Evolutionary conservation across 2,797 vertebrate species (phyloP).

Genomic region (Cottoperca gobio): DNA sequence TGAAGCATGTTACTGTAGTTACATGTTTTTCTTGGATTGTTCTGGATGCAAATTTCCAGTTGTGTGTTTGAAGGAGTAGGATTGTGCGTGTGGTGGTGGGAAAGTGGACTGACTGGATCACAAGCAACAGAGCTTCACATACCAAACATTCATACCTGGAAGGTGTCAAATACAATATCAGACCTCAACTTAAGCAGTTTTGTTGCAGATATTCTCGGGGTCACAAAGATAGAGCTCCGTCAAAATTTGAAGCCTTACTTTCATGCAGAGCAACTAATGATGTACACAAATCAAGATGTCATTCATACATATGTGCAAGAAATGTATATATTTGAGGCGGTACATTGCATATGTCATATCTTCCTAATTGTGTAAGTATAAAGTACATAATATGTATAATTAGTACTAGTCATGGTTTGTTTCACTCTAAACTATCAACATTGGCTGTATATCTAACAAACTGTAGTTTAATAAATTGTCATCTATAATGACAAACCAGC

Average conservation of each 20-base stretch:
- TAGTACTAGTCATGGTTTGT: neutral
- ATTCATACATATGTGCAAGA: neutral
- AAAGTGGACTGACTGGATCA: neutral
- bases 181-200: neutral
- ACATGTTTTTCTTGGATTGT: neutral
- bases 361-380: neutral
- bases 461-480: neutral
- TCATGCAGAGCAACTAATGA: neutral
- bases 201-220: neutral
- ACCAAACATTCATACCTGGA: slow-evolving; percentile 1
- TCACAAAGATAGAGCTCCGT: neutral
- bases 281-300: neutral
- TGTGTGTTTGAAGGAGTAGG: slow-evolving; percentile 5
- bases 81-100: neutral
- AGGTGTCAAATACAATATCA: neutral
- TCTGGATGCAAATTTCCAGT: slow-evolving; percentile 7
- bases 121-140: slow-evolving; percentile 10
- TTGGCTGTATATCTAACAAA: neutral
- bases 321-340: neutral
- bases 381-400: neutral
- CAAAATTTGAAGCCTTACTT: neutral
- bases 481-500: neutral
- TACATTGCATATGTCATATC: neutral
- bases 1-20: slow-evolving; percentile 6
- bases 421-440: neutral